A percentile compares a stretch with the other conserved stretches of the same genome.
These are phyloP conservation scores for Crioceris asparagi DNA, from an alignment of 2,888 invertebrate species.

Conservation along the genomic window DNA sequence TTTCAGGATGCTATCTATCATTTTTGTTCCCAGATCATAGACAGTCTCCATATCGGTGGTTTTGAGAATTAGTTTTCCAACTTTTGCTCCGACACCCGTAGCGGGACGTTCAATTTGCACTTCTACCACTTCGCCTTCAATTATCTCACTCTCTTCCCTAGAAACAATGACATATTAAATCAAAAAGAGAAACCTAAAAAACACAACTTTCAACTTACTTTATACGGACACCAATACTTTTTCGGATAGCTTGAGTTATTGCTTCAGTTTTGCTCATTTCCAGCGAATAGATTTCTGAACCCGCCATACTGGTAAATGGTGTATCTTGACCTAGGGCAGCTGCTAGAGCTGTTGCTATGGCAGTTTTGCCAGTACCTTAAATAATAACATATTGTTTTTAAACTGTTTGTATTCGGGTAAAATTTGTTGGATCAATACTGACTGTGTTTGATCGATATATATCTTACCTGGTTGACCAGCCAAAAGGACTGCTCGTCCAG, in stretches of 20 bases:
- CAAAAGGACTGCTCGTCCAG: conserved; percentile 86
- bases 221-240: conserved; percentile 87
- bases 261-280: conserved; percentile 99
- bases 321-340: conserved; percentile 90
- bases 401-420: too few species aligned
- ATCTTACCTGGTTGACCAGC: conserved; percentile 84
- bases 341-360: conserved; percentile 94
- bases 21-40: conserved; percentile 96
- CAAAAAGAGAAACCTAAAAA: neutral
- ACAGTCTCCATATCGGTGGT: conserved; percentile 99
- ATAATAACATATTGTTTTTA: too few species aligned
- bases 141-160: conserved; percentile 96
- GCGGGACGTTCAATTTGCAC: conserved; percentile 93
- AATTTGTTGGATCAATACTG: conserved; percentile 19
- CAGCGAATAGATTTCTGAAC: conserved; percentile 94
- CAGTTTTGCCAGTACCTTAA: conserved; percentile 78
- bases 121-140: conserved; percentile 98
- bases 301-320: conserved; percentile 97
- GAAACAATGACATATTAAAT: conserved; percentile 6
- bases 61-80: conserved; percentile 91
- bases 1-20: conserved; percentile 92
- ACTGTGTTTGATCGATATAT: neutral
- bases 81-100: conserved; percentile 75
- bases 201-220: conserved; percentile 25
- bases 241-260: conserved; percentile 89